Evolutionary conservation across 1,140 invertebrate genomes (phyloP).

Genomic region (Zaprionus capensis): DNA sequence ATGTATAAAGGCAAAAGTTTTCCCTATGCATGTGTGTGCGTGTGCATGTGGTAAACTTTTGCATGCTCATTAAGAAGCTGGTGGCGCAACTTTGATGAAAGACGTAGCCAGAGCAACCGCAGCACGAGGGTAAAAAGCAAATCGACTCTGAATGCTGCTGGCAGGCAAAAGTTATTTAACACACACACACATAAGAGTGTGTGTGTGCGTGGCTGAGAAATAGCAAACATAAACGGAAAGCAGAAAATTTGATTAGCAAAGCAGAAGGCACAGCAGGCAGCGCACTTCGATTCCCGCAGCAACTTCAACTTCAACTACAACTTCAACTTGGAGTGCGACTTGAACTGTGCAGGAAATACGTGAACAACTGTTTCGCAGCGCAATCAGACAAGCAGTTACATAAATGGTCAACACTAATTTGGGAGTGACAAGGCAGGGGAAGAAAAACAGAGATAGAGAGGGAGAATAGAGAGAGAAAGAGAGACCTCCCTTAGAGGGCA

Average conservation of each 20-base stretch:
- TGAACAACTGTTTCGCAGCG: constrained; percentile 12
- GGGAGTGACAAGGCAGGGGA: constrained; percentile 65
- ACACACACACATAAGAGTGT: neutral
- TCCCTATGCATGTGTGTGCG: constrained; percentile 17
- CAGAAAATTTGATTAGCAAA: constrained; percentile 71
- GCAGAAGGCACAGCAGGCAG: constrained; percentile 33
- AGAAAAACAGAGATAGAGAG: constrained; percentile 7
- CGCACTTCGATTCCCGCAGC: constrained; percentile 46
- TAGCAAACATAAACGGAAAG: constrained; percentile 60
- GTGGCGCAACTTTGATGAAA: constrained; percentile 67
- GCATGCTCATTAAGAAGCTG: constrained; percentile 76
- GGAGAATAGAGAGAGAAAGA: neutral
- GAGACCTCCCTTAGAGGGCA: constrained; percentile 10
- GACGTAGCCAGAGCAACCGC: constrained; percentile 51
- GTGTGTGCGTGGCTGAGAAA: constrained; percentile 32
- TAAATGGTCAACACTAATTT: constrained; percentile 77
- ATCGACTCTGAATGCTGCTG: constrained; percentile 39
- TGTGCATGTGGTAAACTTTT: constrained; percentile 66
- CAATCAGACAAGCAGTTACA: constrained; percentile 68
- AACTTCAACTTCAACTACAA: constrained; percentile 36
- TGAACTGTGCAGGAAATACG: constrained; percentile 16
- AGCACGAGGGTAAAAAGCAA: constrained; percentile 41
- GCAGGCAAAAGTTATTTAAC: constrained; percentile 69
- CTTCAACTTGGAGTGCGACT: constrained; percentile 1
- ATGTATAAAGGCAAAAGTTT: constrained; percentile 49